Conservation (phyloP, 2,888 invertebrate species). For the Trisateles emortualis region DNA sequence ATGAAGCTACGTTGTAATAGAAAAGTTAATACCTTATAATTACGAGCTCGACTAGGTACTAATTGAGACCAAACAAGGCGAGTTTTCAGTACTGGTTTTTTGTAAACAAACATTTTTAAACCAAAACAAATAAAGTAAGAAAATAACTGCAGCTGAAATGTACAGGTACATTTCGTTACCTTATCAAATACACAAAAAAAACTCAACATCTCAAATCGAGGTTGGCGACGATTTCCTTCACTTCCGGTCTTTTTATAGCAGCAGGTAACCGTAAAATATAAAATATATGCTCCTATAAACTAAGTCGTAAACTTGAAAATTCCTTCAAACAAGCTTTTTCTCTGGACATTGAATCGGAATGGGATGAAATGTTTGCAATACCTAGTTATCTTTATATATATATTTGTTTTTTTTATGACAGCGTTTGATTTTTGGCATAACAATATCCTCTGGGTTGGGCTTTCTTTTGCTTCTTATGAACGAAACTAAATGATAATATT, state of each 20-base stretch:
- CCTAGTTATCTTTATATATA: not conserved
- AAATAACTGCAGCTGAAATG: slow-evolving; percentile 11
- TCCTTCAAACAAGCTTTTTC: slow-evolving; percentile 60
- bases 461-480: too few relatives aligned
- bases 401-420: not conserved
- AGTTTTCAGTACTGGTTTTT: not conserved
- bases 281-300: slow-evolving; percentile 72
- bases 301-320: slow-evolving; percentile 66
- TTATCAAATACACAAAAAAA: slow-evolving; percentile 42
- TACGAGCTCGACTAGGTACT: too few relatives aligned
- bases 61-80: too few relatives aligned
- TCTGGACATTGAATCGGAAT: slow-evolving; percentile 45
- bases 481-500: too few relatives aligned
- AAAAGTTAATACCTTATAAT: too few relatives aligned
- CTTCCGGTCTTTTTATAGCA: slow-evolving; percentile 44
- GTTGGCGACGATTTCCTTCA: slow-evolving; percentile 43
- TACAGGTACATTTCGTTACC: slow-evolving; percentile 10
- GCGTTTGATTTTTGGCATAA: not conserved
- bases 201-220: slow-evolving; percentile 39
- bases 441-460: too few relatives aligned
- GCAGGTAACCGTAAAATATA: slow-evolving; percentile 64
- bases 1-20: too few relatives aligned
- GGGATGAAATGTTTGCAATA: slow-evolving; percentile 33
- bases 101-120: not conserved
- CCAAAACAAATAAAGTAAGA: not conserved